Conservation (phyloP, 2,797 vertebrate species). For the Manis javanica region DNA sequence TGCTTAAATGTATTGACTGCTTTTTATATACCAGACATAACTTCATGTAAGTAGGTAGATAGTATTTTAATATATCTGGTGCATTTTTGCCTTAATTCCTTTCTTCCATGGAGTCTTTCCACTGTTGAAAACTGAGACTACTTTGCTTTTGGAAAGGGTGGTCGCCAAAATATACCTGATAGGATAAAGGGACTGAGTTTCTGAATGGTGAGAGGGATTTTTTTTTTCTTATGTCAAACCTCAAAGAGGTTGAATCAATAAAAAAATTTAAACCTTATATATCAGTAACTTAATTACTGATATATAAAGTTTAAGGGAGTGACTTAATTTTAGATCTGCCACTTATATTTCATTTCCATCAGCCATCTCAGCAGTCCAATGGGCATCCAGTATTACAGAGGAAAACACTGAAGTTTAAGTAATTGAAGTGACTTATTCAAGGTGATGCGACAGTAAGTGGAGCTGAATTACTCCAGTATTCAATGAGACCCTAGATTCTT, state of each 20-base stretch:
- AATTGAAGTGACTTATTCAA: neutral
- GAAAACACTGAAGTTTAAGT: neutral
- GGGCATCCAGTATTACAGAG: neutral
- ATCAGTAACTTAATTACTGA: too few species aligned
- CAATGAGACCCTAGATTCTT: neutral
- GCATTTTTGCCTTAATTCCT: neutral
- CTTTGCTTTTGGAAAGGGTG: neutral
- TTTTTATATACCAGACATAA: neutral
- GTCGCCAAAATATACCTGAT: too few species aligned
- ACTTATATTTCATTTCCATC: neutral
- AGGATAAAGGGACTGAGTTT: neutral
- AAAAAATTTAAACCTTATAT: neutral
- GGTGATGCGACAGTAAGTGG: neutral
- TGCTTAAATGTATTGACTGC: neutral
- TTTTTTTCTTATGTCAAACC: neutral
- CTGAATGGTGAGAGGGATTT: too few species aligned
- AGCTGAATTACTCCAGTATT: neutral
- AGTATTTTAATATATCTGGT: slow-evolving; percentile 22
- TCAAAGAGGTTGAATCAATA: neutral
- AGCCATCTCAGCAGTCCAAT: too few species aligned
- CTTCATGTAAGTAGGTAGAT: neutral
- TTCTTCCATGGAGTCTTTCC: neutral
- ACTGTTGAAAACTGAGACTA: neutral
- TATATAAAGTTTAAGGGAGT: neutral
- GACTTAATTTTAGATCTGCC: neutral